Evolutionary conservation across 2,797 vertebrate genomes (phyloP).

Genomic region (Microhierax caerulescens): DNA sequence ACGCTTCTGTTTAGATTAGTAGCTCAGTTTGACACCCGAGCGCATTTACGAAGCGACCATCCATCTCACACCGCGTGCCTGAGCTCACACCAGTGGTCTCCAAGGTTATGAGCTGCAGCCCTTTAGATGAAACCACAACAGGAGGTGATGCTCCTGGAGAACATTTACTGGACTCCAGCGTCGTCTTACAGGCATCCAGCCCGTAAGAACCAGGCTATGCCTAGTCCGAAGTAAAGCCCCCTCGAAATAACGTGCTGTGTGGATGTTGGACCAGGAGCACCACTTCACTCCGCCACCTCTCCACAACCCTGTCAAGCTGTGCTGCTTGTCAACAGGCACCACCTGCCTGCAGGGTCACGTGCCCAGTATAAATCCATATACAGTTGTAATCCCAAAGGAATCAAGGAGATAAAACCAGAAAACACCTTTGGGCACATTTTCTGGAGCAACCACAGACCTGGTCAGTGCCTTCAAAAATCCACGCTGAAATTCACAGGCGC

Average conservation of each 20-base stretch:
- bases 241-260: accelerated
- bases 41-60: not conserved
- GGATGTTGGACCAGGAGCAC: accelerated
- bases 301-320: too few relatives aligned
- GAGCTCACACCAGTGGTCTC: not conserved
- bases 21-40: not conserved
- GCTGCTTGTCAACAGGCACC: not conserved
- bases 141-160: not conserved
- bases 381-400: not conserved
- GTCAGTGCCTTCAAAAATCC: not conserved
- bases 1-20: not conserved
- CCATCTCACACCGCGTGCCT: accelerated
- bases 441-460: not conserved
- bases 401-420: not conserved
- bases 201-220: not conserved
- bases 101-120: accelerated
- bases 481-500: accelerated
- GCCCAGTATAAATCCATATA: too few relatives aligned
- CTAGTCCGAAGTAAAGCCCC: not conserved
- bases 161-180: accelerated
- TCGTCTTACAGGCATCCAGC: accelerated
- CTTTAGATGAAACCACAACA: not conserved
- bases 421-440: not conserved
- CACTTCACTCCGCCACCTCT: too few relatives aligned
- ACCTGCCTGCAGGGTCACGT: accelerated